Evolutionary conservation across 30 jellyfish, hydroid and myxozoan species (phyloP), one percentile per base, ranked within the genome.

Genomic region (Morbakka virulenta): DNA sequence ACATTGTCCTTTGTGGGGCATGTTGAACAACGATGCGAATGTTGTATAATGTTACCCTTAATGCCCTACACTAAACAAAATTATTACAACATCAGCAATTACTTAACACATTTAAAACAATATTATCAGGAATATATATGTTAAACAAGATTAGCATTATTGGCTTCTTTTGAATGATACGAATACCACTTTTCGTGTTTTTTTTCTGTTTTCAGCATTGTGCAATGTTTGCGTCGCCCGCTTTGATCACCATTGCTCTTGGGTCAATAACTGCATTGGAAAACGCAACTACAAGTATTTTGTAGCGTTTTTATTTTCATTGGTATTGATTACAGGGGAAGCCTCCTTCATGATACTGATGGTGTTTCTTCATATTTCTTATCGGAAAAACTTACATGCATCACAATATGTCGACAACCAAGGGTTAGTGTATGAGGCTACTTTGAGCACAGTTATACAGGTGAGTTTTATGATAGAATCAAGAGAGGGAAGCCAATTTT

Each of bases 191-290:
- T n/a, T n/a, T n/a, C n/a, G 12, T 57, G 24, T 69, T 69, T 29
- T 69, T 4, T 83, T 68, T 62, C 24, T 28, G 1, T 1, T 79
- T 62, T 24, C 77, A 91, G 98, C 89, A 66, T 28, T 91, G 13
- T 91, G 98, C 80, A 74, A 91, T 77, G 74, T 49, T 20, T 91
- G 98, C 36, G 86, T 91, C 6, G 81, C 98, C 22, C 67, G 95
- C 33, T 91, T 91, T 64, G 98, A 91, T 51, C 98, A 91, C 69
- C 98, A 91, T 69, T 91, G 98, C 81, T 34, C 95, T 4, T 91
- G 95, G 89, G 84, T 91, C n/a, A 91, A 91, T 75, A 61, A 74
- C 26, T 91, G 98, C 77, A 68, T 91, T 49, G 98, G 96, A 17
- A 75, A 76, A 67, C 25, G 74, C 67, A 91, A 84, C 35, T 33